phyloP scores from a whole-genome alignment of 2,888 invertebrate species.

The Campoplex capitator region DNA sequence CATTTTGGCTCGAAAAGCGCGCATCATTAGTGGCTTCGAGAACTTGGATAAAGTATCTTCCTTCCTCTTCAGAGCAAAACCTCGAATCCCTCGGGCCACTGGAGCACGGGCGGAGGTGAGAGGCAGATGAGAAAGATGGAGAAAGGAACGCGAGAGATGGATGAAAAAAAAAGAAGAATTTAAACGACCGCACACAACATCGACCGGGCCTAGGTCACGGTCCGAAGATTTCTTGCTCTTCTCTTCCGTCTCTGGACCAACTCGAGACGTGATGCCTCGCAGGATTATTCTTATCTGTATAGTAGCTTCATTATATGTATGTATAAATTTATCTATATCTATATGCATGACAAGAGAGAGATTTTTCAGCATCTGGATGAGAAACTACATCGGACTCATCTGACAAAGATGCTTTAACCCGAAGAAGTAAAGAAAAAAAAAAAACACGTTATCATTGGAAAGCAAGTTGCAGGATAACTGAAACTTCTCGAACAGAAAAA shows the following conservation, averaged over 20 bases:
- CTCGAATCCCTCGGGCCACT: conserved; percentile 67
- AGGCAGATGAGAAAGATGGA: conserved; percentile 50
- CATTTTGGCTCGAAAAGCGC: conserved; percentile 67
- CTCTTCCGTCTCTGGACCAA: conserved; percentile 42
- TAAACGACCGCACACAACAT: conserved; percentile 72
- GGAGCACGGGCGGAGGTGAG: conserved; percentile 10
- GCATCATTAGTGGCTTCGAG: conserved; percentile 72
- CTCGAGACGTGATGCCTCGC: conserved; percentile 47
- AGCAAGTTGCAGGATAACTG: neutral
- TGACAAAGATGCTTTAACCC: conserved; percentile 20
- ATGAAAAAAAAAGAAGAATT: conserved; percentile 69
- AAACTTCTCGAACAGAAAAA: neutral
- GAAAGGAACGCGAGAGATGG: conserved; percentile 36
- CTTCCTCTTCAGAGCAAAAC: conserved; percentile 69
- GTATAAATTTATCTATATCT: neutral
- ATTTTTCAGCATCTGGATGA: conserved; percentile 12
- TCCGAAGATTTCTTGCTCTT: conserved; percentile 56
- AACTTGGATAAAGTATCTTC: conserved; percentile 71
- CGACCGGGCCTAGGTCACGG: conserved; percentile 71
- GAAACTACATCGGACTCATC: conserved; percentile 10
- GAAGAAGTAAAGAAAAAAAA: neutral
- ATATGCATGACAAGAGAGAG: neutral
- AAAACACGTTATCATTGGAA: neutral
- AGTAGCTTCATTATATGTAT: conserved; percentile 25
- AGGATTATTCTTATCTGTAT: conserved; percentile 53